A percentile compares a stretch with the other conserved stretches of the same genome.
Conservation (phyloP, 1,140 invertebrate species). For the Pentalonia nigronervosa region DNA sequence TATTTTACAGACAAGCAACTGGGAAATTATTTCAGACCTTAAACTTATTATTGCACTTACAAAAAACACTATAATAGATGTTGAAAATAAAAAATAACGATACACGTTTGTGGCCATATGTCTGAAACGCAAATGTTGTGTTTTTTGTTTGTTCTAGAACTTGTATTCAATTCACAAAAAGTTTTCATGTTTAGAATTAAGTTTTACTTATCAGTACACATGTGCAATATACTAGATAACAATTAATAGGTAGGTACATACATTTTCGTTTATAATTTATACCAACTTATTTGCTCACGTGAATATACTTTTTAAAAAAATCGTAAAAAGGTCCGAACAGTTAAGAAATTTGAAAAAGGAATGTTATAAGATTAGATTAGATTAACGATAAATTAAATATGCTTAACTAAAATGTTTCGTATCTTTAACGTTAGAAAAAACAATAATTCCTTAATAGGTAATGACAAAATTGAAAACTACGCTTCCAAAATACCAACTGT, state of each 20-base stretch:
- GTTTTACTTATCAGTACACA: background rate
- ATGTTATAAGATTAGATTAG: background rate
- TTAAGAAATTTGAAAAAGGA: background rate
- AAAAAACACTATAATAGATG: background rate
- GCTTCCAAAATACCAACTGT: background rate
- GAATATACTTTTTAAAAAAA: background rate
- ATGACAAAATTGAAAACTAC: background rate
- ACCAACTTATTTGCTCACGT: background rate
- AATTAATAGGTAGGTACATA: background rate
- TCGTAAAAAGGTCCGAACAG: background rate
- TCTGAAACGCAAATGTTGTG: background rate
- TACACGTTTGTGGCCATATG: background rate
- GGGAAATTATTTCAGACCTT: background rate
- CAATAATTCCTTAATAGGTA: background rate
- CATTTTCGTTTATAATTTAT: background rate
- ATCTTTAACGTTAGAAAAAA: background rate
- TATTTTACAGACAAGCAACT: background rate
- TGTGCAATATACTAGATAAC: background rate
- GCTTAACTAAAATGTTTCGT: background rate
- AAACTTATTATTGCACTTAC: background rate
- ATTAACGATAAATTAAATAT: background rate
- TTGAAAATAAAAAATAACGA: background rate
- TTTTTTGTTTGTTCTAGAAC: background rate
- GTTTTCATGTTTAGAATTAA: background rate
- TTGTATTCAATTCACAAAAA: background rate